These are phyloP conservation scores for Timema podura DNA, from an alignment of 2,888 invertebrate genomes.

Conservation along the genomic window DNA sequence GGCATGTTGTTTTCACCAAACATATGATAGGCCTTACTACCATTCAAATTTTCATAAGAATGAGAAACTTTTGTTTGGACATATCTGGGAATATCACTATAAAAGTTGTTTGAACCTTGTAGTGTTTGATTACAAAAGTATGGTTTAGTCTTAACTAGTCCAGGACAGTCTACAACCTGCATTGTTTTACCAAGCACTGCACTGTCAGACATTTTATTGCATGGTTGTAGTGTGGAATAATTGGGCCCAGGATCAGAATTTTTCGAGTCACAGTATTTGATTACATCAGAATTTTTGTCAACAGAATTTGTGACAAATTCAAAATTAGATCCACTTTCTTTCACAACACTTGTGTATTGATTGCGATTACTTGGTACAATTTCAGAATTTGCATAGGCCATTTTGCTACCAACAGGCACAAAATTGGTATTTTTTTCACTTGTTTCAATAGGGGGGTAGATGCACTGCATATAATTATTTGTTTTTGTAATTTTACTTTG, in stretches of 20 bases:
- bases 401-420: too few relatives aligned
- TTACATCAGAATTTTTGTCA: neutral
- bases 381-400: too few relatives aligned
- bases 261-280: neutral
- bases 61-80: neutral
- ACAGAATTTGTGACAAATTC: too few relatives aligned
- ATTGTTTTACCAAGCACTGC: neutral
- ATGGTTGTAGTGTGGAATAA: constrained; percentile 14
- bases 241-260: neutral
- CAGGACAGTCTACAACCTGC: constrained; percentile 13
- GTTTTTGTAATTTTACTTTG: constrained; percentile 21
- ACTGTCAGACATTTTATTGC: constrained; percentile 16
- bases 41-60: too few relatives aligned
- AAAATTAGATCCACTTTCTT: too few relatives aligned
- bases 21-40: too few relatives aligned
- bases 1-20: neutral
- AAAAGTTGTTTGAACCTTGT: neutral
- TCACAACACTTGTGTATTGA: too few relatives aligned
- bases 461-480: constrained; percentile 5
- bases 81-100: neutral
- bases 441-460: too few relatives aligned
- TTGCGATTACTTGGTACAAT: too few relatives aligned
- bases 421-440: too few relatives aligned
- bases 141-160: neutral
- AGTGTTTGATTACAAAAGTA: neutral